Conservation (phyloP, 2,797 vertebrate species). For the Semotilus atromaculatus region DNA sequence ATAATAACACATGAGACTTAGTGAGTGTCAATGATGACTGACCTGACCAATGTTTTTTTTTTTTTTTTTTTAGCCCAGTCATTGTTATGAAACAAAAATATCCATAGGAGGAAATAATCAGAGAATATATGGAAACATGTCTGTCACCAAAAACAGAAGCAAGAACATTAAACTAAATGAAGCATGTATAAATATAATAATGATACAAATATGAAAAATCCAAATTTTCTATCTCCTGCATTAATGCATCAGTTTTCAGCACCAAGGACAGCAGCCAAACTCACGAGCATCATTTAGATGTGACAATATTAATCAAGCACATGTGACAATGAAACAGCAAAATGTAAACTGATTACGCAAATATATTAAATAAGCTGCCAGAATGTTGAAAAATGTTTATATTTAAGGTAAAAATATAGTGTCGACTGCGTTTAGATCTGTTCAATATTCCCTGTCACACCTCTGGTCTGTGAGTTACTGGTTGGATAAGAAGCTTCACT, state of each 20-base stretch:
- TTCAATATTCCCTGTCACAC: not conserved
- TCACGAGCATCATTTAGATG: not conserved
- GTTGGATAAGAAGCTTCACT: not conserved
- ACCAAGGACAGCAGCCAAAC: no score
- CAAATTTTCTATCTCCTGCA: not conserved
- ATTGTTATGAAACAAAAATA: not conserved
- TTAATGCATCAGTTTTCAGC: not conserved
- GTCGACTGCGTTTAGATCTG: not conserved
- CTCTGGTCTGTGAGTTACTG: not conserved
- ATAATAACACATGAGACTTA: constrained; percentile 1
- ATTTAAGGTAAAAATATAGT: not conserved
- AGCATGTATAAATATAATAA: not conserved
- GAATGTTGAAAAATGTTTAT: not conserved
- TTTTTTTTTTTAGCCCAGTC: not conserved
- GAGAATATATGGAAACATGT: not conserved
- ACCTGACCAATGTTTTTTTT: not conserved
- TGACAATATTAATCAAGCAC: not conserved
- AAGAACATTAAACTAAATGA: not conserved
- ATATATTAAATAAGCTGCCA: not conserved
- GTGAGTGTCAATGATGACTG: not conserved
- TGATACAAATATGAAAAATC: not conserved
- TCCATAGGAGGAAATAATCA: not conserved
- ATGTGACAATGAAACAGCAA: not conserved
- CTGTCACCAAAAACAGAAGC: not conserved
- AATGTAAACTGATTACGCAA: not conserved